Evolutionary conservation across 2,113 vertebrate genomes (phyloP), one percentile per base, ranked within the genome.

Genomic region (Oreochromis niloticus): DNA sequence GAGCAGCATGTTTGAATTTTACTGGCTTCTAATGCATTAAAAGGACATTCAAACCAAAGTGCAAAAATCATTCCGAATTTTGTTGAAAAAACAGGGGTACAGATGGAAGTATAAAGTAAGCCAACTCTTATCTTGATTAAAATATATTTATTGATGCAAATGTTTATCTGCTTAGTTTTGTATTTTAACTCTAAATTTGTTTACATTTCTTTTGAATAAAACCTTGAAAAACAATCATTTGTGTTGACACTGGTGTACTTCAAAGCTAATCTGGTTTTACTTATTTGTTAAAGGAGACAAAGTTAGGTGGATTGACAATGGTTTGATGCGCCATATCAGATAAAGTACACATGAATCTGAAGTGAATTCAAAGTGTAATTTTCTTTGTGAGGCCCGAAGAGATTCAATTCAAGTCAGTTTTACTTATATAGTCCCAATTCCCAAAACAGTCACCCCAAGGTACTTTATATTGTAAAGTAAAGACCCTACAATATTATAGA

Each of bases 141-240:
- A 43, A 83, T 80, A 32, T 93, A 93, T 94, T 93, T 93, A 91
- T 93, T 92, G 9, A 85, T 57, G 27, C n/a, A 19, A 56, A 3
- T 82, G 57, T 80, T 78, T 63, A 34, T 73, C 27, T 59, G 63
- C 48, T 75, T 73, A 54, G 4, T 39, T 59, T 55, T 82, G 7
- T 48, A 50, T 48, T 59, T 59, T 39, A 73, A 88, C 14, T 54
- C 3, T 78, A 63, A 39, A 63, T 85, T 36, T 80, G 13, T 43
- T 68, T 55, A 66, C 3, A 56, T 39, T 56, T 82, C 6, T 84
- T 52, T 80, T 41, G 78, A 85, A 89, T 46, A 80, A 34, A 48
- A 11, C 54, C 27, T 73, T 43, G 8, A 90, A 85, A 79, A 83
- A 83, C 41, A 55, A 6, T 43, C 5, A 2, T 36, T 84, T 79